These are phyloP conservation scores for Sesia bembeciformis DNA, from an alignment of 2,888 invertebrate genomes.

Conservation along the genomic window DNA sequence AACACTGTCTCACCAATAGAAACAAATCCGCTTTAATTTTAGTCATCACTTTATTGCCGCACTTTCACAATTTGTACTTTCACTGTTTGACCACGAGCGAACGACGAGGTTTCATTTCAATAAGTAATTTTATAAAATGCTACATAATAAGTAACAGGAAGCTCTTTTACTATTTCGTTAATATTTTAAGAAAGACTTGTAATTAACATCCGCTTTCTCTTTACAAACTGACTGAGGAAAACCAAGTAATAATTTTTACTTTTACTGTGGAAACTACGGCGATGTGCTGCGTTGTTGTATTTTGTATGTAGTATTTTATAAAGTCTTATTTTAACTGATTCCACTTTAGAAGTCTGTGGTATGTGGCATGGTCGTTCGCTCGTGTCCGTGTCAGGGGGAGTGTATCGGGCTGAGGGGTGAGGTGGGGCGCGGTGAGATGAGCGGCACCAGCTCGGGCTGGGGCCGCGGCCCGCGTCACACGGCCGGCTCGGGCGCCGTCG, in stretches of 20 bases:
- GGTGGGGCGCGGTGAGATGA: slow-evolving; percentile 29
- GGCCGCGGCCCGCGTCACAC: slow-evolving; percentile 72
- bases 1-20: slow-evolving; percentile 27
- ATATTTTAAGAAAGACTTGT: too few species aligned
- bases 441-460: slow-evolving; percentile 73
- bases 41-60: slow-evolving; percentile 13
- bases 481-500: slow-evolving; percentile 34
- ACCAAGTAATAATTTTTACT: too few species aligned
- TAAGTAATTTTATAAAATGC: not conserved
- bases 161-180: slow-evolving; percentile 17
- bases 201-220: too few species aligned
- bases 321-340: too few species aligned
- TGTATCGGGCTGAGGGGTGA: slow-evolving; percentile 20
- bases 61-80: slow-evolving; percentile 10
- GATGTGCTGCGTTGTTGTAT: too few species aligned
- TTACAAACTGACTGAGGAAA: too few species aligned
- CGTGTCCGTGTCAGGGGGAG: slow-evolving; percentile 42
- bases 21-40: slow-evolving; percentile 15
- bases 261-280: too few species aligned
- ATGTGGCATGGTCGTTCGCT: slow-evolving; percentile 38
- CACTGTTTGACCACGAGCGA: slow-evolving; percentile 20
- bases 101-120: slow-evolving; percentile 20
- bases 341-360: slow-evolving; percentile 52
- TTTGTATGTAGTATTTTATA: too few species aligned
- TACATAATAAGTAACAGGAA: slow-evolving; percentile 22